phyloP scores from a whole-genome alignment of 1,140 invertebrate species.

The Hormaphis cornu region DNA sequence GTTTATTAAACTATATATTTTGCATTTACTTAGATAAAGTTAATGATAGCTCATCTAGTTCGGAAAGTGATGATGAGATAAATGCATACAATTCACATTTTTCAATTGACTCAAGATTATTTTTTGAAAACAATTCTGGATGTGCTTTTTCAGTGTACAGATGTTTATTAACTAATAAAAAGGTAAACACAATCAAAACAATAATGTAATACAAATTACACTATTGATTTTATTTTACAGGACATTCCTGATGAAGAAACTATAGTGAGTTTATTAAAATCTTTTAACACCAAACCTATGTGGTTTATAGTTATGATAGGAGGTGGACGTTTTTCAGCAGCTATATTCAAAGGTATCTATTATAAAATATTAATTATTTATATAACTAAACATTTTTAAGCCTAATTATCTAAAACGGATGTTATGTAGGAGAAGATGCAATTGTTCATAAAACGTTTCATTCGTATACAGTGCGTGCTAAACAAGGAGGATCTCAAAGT shows the following conservation, averaged over 20 bases:
- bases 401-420: constrained; percentile 36
- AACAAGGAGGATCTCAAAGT: constrained; percentile 70
- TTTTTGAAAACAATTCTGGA: constrained; percentile 13
- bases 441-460: constrained; percentile 79
- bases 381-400: neutral
- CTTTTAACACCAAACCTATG: constrained; percentile 35
- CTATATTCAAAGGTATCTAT: constrained; percentile 59
- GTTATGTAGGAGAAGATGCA: constrained; percentile 47
- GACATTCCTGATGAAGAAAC: neutral
- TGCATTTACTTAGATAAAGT: constrained; percentile 1
- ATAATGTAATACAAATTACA: neutral
- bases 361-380: neutral
- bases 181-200: neutral
- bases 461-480: constrained; percentile 72
- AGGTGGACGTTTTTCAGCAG: constrained; percentile 78
- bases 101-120: constrained; percentile 19
- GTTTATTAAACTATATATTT: neutral
- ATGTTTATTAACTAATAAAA: constrained; percentile 21
- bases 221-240: neutral
- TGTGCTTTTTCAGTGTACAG: constrained; percentile 15
- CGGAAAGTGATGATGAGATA: constrained; percentile 15
- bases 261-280: neutral
- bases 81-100: constrained; percentile 18
- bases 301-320: constrained; percentile 74
- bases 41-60: neutral